Evolutionary conservation across 2,888 invertebrate species (phyloP).

Genomic region (Leptopilina drosophilae): DNA sequence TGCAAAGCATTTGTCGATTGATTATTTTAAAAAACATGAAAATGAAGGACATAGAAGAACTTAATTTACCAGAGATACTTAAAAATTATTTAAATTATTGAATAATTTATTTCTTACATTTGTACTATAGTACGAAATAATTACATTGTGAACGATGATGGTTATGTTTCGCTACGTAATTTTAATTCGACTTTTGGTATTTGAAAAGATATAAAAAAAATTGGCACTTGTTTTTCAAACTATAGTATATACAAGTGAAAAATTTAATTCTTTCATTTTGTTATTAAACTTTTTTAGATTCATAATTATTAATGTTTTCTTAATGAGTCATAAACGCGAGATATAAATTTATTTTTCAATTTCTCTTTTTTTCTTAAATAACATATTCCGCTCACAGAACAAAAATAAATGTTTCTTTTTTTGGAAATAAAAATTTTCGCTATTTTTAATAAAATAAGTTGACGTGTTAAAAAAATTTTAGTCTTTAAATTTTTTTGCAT

Average conservation of each 20-base stretch:
- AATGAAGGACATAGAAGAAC: no score
- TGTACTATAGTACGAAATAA: no score
- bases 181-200: slow-evolving; percentile 80
- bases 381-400: slow-evolving; percentile 10
- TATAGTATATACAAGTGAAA: slow-evolving; percentile 26
- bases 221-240: slow-evolving; percentile 31
- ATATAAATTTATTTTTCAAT: neutral
- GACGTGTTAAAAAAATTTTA: slow-evolving; percentile 16
- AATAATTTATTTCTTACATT: no score
- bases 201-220: slow-evolving; percentile 12
- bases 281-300: neutral
- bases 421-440: neutral
- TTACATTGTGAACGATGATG: no score
- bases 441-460: neutral
- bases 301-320: no score
- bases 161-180: slow-evolving; percentile 78
- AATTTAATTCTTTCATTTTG: neutral
- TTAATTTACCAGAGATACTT: no score
- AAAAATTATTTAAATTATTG: no score
- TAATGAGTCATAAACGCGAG: no score
- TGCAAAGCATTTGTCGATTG: no score
- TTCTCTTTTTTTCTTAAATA: no score
- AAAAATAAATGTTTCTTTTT: neutral
- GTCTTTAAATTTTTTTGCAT: neutral
- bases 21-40: no score